Evolutionary conservation across 2,797 vertebrate species (phyloP).

Genomic region (Dendrocincla fuliginosa): DNA sequence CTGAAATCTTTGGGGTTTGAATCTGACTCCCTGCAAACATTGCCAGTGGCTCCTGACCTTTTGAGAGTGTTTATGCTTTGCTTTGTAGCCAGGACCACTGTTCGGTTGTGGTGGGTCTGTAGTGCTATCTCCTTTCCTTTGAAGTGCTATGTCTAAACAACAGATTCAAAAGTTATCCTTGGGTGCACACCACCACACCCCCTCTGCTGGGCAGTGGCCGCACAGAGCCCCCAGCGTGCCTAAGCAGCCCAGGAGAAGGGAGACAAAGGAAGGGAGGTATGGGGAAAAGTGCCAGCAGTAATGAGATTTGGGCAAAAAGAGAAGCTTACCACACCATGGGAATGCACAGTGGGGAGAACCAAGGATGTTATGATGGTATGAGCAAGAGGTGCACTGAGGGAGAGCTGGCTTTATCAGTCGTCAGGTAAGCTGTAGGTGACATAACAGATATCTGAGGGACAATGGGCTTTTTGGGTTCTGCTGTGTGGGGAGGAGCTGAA

Average conservation of each 20-base stretch:
- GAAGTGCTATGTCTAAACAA: not conserved
- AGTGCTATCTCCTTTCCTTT: not conserved
- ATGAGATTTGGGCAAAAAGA: not conserved
- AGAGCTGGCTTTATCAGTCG: not conserved
- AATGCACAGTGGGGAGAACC: fast-evolving
- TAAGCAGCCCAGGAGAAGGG: not conserved
- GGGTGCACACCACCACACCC: fast-evolving
- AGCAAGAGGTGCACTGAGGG: not conserved
- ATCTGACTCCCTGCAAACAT: not conserved
- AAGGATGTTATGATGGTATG: not conserved
- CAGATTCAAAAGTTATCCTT: not conserved
- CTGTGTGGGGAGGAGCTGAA: not conserved
- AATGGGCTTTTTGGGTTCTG: not conserved
- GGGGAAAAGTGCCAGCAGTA: not conserved
- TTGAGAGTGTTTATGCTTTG: not conserved
- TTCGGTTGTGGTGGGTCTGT: not conserved
- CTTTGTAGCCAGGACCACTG: not conserved
- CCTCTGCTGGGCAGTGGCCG: fast-evolving
- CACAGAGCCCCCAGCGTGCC: not conserved
- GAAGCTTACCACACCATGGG: not conserved
- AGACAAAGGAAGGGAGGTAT: not conserved
- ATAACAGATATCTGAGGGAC: not conserved
- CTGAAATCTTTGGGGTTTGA: not conserved
- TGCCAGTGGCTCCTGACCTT: not conserved
- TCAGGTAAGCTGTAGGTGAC: not conserved